Evolutionary conservation across 1,140 invertebrate species (phyloP), one percentile per base, ranked within the genome.

Genomic region (Plectrocnemia conspersa): DNA sequence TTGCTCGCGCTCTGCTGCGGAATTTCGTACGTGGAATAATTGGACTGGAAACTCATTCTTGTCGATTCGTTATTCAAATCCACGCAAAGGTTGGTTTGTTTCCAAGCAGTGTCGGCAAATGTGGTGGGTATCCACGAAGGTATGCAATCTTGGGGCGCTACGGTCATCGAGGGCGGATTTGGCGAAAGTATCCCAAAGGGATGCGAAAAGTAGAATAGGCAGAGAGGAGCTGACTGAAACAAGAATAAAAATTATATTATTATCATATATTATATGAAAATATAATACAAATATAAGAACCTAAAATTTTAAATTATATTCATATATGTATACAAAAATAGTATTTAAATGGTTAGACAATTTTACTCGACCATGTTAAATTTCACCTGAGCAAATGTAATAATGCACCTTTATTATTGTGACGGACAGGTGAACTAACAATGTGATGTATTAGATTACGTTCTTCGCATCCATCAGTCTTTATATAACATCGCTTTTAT

Each of bases 131-230:
- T 52, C 59, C 55, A 61, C 2, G 55, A 33, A 9, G 58, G 29
- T 2, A 61, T 10, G 18, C 29, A 54, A 2, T 53, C 64, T 23
- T 65, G 56, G 4, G 67, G 68, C 56, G 65, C 66, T 10, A 57
- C 38, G 9, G 61, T 56, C 50, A 68, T 50, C 6, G 60, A 58
- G n/a, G 67, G 73, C 10, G 73, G 73, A 58, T 72, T 70, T 29
- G 71, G 70, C 0, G 71, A 74, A 52, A 75, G 64, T 56, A 75
- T 72, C 36, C 72, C 73, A 59, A 75, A 73, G 23, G 73, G 73
- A 56, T 75, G 73, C 35, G 71, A 70, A 64, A 75, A 75, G 66
- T 75, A 75, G 63, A 73, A 75, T 42, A 75, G 59, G 53, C 73
- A 74, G 52, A 75, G 65, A 4, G 73, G 73, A 19, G 69, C 68